Percentiles rank a stretch among this genome's conserved stretches.
Conservation (phyloP, 2,113 vertebrate genomes). For the Mohoua ochrocephala region DNA sequence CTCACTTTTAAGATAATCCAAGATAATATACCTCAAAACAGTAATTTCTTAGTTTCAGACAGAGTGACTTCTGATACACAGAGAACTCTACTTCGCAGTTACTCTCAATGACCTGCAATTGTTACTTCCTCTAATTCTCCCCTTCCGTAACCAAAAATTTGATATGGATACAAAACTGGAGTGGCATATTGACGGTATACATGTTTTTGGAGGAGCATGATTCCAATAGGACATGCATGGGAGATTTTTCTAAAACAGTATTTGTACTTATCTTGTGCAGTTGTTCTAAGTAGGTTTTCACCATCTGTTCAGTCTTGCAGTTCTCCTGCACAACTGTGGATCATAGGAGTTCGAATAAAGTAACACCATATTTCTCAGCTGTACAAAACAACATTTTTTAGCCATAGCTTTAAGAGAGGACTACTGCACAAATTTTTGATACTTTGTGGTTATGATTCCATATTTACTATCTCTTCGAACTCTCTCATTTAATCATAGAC, state of each 20-base stretch:
- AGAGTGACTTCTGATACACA: background rate
- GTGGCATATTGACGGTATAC: background rate
- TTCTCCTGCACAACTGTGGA: background rate
- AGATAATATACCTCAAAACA: background rate
- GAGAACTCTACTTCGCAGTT: background rate
- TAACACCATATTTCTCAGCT: background rate
- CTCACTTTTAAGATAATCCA: background rate
- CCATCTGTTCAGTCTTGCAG: background rate
- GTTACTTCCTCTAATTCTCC: background rate
- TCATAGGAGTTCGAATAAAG: background rate
- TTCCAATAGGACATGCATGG: background rate
- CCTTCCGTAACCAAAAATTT: background rate
- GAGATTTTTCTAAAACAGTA: background rate
- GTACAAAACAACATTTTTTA: background rate
- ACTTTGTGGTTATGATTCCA: background rate
- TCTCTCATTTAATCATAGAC: background rate
- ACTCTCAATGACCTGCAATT: background rate
- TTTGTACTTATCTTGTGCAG: background rate
- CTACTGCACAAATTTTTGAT: background rate
- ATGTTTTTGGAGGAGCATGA: background rate
- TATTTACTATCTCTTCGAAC: background rate
- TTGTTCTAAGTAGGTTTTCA: background rate
- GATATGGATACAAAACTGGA: background rate
- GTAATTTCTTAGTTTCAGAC: background rate
- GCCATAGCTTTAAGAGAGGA: background rate